Evolutionary conservation across 1,140 invertebrate species (phyloP), one percentile per base, ranked within the genome.

Genomic region (Drosophila chauvacae): DNA sequence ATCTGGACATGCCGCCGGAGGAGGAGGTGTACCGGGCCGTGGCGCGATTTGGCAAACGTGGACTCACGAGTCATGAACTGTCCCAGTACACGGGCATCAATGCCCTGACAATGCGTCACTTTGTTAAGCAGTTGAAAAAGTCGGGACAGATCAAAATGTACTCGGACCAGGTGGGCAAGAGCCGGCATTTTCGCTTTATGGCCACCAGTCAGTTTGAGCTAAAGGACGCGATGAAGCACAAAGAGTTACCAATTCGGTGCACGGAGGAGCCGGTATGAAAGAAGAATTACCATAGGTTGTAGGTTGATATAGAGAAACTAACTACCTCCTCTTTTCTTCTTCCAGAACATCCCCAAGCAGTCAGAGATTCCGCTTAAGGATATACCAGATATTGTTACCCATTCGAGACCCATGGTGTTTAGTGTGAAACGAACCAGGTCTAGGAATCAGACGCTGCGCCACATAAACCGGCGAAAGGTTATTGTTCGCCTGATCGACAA

Each of bases 1-100:
- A 51, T 51, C 9, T 91, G 13, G 88, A 91, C 57, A 91, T 91
- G 82, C 85, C 90, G 0, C 20, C 90, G 2, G 70, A 81, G 23
- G 62, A 88, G 4, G 87, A 92, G 58, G 77, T 84, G 23, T 56
- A 76, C 33, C 74, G 77, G 1, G 83, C 81, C 11, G 80, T 92
- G 7, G 28, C 55, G 4, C 72, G 76, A n/a, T 80, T 81, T 20
- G 91, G 91, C 3, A 61, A 64, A 7, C 74, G 88, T 14, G 91
- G 91, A 5, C 51, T 86, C 1, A 90, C 73, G 16, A 77, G 64
- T 14, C 18, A 44, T 11, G 87, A 92, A 35, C 39, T 92, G 13
- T 57, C 65, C n/a, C 62, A 71, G 4, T 87, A 85, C 59, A 66
- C 78, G 7, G 63, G 72, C 10, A 53, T 79, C 18, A 77, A 78